Conservation (phyloP, 2,888 invertebrate species). For the Pharmacophagus antenor region DNA sequence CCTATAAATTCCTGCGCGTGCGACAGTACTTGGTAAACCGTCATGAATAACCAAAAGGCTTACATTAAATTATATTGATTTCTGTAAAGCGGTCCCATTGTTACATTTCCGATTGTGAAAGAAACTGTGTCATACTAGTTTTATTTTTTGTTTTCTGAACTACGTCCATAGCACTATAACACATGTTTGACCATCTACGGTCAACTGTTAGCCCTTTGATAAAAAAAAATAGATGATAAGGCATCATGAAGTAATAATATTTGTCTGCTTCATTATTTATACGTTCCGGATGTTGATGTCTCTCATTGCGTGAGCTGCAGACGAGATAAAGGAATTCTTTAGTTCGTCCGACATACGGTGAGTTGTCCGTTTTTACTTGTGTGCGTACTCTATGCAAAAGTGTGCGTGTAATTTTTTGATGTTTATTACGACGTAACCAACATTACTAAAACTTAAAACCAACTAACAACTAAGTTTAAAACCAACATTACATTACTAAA, state of each 20-base stretch:
- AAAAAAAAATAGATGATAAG: no score
- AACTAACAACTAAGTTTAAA: no score
- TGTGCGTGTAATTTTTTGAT: not conserved
- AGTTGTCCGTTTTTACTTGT: not conserved
- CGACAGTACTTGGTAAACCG: not conserved
- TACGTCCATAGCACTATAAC: no score
- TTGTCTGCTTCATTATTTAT: conserved; percentile 1
- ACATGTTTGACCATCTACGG: no score
- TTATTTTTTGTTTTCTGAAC: no score
- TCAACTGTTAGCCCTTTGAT: no score
- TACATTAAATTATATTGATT: not conserved
- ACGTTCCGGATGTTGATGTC: conserved; percentile 21
- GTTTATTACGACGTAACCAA: no score
- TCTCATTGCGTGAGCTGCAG: conserved; percentile 11
- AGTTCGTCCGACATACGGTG: not conserved
- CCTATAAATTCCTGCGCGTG: conserved; percentile 6
- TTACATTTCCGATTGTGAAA: no score
- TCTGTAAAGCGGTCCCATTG: no score
- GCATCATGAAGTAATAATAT: no score
- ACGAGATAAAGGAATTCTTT: conserved; percentile 23
- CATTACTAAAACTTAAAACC: no score
- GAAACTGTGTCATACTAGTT: not conserved
- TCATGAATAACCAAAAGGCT: not conserved
- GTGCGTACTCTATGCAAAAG: not conserved
- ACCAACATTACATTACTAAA: no score